Conservation (phyloP, 2,888 invertebrate genomes). For the Cepaea hortensis region DNA sequence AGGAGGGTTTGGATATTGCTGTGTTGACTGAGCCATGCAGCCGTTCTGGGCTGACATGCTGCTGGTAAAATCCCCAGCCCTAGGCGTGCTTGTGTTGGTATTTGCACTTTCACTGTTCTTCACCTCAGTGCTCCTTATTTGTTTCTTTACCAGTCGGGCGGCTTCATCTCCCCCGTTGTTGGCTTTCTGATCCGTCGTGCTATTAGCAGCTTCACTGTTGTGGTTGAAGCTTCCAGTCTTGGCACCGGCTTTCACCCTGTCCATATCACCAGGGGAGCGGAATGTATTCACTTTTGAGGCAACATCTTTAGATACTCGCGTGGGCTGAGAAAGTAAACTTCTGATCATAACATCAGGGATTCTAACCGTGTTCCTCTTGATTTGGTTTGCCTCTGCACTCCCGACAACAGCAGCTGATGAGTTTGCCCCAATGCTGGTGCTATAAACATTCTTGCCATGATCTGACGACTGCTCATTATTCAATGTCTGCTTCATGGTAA, state of each 20-base stretch:
- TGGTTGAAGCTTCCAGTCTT: background rate
- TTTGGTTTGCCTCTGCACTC: background rate
- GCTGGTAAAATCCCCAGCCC: background rate
- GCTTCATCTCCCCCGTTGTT: background rate
- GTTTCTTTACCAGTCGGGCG: background rate
- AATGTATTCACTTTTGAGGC: conserved; percentile 38
- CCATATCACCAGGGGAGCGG: conserved; percentile 16
- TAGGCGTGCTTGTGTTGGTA: conserved; percentile 1
- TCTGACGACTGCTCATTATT: conserved; percentile 24
- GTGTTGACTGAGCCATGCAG: background rate
- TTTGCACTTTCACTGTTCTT: conserved; percentile 37
- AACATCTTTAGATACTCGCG: background rate
- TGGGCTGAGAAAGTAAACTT: background rate
- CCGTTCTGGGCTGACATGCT: conserved; percentile 16
- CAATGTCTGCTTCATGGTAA: conserved; percentile 37
- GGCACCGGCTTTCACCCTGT: conserved; percentile 19
- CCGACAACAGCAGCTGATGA: conserved; percentile 20
- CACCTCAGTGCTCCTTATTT: conserved; percentile 7
- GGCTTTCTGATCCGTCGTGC: background rate
- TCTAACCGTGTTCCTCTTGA: conserved; percentile 22
- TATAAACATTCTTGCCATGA: background rate
- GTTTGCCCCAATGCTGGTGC: background rate
- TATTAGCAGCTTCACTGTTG: background rate
- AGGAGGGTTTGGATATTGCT: conserved; percentile 26
- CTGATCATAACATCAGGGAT: conserved; percentile 14